Base-by-base conservation (phyloP, 23 tunicate genomes). In the Styela clava region DNA sequence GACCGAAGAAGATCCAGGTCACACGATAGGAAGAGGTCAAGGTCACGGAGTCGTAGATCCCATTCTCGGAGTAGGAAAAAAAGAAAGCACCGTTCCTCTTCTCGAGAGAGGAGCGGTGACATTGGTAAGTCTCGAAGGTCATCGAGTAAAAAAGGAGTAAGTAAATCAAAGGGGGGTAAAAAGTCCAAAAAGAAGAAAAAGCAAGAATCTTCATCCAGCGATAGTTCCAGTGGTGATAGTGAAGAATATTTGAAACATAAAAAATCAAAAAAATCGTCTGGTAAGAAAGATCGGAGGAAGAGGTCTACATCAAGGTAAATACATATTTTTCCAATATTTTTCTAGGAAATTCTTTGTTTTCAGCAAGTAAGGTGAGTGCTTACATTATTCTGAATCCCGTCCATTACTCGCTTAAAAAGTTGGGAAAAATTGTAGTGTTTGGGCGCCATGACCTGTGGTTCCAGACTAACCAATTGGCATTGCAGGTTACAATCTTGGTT, bases 1-100 rank as follows among this genome's bases (percentile, higher is more conserved):
- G 64, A 52, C 18, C 81, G 81, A 9, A 24, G 62, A 2, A 81
- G 85, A 63, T 81, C 85, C 24, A 69, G 85, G 35, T 83, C 86
- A 12, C 69, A 81, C 34, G 80, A 83, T 5, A 73, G 86, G 78
- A 82, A 82, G 30, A 68, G 74, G 79, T 67, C 74, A 37, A 29
- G 83, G 25, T 52, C 67, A 27, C 51, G 69, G 24, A 2, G 23
- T 37, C 26, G 63, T 82, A 72, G 51, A 72, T n/a, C 25, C 19
- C 36, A 68, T 68, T 68, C 78, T n/a, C 29, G 35, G 34, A 26
- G 31, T 35, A 30, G 78, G 83, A 64, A 30, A n/a, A 52, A 82
- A 35, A 70, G 56, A 71, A 34, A 78, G 79, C 52, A 34, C 56
- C 74, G 85, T 35, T 36, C 79, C 63, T 30, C 77, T 3, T 71